Conservation (phyloP, 2,888 invertebrate genomes). For the Gryllus longicercus region DNA sequence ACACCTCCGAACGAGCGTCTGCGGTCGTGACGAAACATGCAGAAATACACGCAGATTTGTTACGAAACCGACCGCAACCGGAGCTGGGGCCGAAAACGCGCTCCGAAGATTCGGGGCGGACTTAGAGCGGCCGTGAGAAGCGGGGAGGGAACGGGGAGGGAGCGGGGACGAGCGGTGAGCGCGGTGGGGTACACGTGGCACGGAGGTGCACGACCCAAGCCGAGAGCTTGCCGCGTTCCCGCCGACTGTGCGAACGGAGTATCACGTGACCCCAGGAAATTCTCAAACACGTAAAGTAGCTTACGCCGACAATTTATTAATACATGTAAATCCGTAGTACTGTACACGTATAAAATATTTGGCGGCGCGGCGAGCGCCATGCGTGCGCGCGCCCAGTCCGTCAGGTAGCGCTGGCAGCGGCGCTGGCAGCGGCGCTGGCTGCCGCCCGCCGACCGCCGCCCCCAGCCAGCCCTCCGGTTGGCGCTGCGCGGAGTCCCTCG, state of each 20-base stretch:
- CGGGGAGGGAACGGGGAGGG: no score
- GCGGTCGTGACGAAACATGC: not conserved
- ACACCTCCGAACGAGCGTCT: constrained; percentile 3
- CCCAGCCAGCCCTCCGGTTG: not conserved
- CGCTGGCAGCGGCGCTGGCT: not conserved
- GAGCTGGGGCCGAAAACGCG: not conserved
- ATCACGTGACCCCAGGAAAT: not conserved
- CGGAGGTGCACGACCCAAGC: no score
- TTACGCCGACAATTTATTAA: not conserved
- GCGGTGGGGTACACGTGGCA: no score
- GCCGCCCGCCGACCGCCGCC: not conserved
- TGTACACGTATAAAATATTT: not conserved
- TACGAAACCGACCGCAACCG: not conserved
- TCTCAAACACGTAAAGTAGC: not conserved
- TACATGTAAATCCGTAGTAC: constrained; percentile 10
- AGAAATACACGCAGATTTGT: constrained; percentile 2
- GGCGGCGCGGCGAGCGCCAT: not conserved
- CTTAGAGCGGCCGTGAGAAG: not conserved
- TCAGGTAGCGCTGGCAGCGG: not conserved
- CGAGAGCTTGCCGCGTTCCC: no score
- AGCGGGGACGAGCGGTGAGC: no score
- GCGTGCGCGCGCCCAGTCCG: not conserved
- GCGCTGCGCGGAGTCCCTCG: no score
- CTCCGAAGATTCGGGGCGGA: not conserved
- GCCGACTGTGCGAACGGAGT: not conserved